Percentiles rank a stretch among this genome's conserved stretches.
phyloP scores from a whole-genome alignment of 2,797 vertebrate species.

The Gambelia wislizenii region DNA sequence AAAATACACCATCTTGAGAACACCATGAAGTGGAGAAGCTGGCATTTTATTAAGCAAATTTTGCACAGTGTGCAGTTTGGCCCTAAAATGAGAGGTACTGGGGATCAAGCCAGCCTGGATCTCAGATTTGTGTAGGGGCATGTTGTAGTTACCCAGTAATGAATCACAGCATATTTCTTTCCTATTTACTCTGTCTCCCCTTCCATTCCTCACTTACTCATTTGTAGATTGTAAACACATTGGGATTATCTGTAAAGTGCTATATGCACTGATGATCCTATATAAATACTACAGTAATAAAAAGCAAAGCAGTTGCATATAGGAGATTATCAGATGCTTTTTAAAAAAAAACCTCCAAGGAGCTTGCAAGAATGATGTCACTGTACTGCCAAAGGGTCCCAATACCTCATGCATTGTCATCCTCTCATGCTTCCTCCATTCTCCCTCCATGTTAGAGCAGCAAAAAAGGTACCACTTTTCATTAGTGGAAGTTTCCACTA shows the following conservation, averaged over 20 bases:
- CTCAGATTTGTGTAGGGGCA: neutral
- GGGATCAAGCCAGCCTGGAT: neutral
- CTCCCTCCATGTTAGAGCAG: no score
- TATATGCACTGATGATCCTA: neutral
- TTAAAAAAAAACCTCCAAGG: no score
- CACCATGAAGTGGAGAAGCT: neutral
- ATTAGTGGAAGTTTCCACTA: no score
- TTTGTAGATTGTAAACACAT: neutral
- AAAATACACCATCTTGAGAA: neutral
- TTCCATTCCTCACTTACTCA: neutral
- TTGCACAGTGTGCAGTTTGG: no score
- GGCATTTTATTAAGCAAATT: neutral
- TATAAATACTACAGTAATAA: neutral
- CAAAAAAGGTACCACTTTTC: no score
- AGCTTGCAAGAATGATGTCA: no score
- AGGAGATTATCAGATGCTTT: no score
- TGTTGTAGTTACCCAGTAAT: neutral
- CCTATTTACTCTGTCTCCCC: neutral
- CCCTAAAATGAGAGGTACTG: neutral
- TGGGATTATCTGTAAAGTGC: neutral
- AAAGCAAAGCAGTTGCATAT: neutral
- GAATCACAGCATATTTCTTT: neutral
- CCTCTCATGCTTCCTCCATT: no score
- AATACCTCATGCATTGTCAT: no score
- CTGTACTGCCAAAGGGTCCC: no score